Base-by-base conservation (phyloP, 2,888 invertebrate genomes). In the Xestobium rufovillosum region DNA sequence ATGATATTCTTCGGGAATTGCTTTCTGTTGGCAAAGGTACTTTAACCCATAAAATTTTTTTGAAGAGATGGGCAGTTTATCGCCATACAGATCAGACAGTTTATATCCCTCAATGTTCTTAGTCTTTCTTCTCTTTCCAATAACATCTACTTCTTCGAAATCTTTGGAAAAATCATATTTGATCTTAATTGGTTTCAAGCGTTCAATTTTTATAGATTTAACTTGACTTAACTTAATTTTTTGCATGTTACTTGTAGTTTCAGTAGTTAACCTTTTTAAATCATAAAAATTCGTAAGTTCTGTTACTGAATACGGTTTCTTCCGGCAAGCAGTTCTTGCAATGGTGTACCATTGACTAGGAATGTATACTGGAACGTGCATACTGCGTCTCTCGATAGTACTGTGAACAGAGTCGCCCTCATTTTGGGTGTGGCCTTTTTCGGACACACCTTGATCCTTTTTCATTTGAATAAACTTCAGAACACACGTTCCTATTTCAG, bases 331-430 rank as follows among this genome's bases (percentile, higher is more conserved):
- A 4, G 37, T 34, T 37, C 41, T 17, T 25, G 38, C 34, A 16
- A 41, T 11, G 17, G 31, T 10, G 15, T 14, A 12, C 28, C 26
- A 34, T 41, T 41, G 38, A 4, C n/a, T n/a, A n/a, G 23, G 23
- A 6, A n/a, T 19, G n/a, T 19, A 19, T 8, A 19, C n/a, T n/a
- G 23, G 23, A 8, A 19, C n/a, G n/a, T 19, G n/a, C 6, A 6
- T 6, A 19, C 6, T n/a, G n/a, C 6, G 6, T 19, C n/a, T 39
- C 32, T 51, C 51, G 12, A 52, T 52, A 25, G 44, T 19, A 8
- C 52, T 48, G 36, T 53, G 55, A 19, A 52, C 43, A 4, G 48
- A 49, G 39, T 54, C 52, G 2, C 50, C 49, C 32, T 55, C 53
- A 31, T 48, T 47, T 43, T 54, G 50, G 9, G 53, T 54, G 31